Evolutionary conservation across 2,797 vertebrate genomes (phyloP).

Genomic region (Clarias pachynema): DNA sequence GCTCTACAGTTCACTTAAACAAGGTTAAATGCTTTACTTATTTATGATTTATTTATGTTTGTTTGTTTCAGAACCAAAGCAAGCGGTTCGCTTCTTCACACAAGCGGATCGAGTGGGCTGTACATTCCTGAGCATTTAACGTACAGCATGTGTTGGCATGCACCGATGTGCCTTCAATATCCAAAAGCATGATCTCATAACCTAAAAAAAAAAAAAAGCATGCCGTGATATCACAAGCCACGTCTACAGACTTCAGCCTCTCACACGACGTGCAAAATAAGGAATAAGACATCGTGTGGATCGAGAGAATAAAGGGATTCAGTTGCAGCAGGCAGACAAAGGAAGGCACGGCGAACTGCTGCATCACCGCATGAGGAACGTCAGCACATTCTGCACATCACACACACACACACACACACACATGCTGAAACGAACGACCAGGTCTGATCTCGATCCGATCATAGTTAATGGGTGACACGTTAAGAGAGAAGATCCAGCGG

Average conservation of each 20-base stretch:
- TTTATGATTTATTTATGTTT: background rate
- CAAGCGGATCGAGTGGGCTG: background rate
- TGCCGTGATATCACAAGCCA: constrained; percentile 1
- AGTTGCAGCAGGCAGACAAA: constrained; percentile 50
- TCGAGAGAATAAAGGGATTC: constrained; percentile 19
- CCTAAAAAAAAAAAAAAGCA: background rate
- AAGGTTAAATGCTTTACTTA: background rate
- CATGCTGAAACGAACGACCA: too few relatives aligned
- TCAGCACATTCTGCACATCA: constrained; percentile 8
- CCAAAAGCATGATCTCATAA: constrained; percentile 10
- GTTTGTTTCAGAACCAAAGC: background rate
- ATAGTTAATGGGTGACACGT: background rate
- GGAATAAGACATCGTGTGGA: background rate
- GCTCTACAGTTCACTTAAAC: background rate
- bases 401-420: too few relatives aligned
- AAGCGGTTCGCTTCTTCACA: too few relatives aligned
- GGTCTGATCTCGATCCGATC: background rate
- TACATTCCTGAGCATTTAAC: background rate
- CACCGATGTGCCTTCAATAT: constrained; percentile 2
- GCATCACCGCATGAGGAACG: constrained; percentile 66
- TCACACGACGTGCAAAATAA: background rate
- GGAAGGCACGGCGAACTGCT: constrained; percentile 63
- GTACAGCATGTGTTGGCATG: constrained; percentile 6
- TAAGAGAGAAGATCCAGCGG: background rate
- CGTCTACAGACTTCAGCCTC: background rate